Evolutionary conservation across 2,797 vertebrate species (phyloP).

Genomic region (Amphiprion clarkii): DNA sequence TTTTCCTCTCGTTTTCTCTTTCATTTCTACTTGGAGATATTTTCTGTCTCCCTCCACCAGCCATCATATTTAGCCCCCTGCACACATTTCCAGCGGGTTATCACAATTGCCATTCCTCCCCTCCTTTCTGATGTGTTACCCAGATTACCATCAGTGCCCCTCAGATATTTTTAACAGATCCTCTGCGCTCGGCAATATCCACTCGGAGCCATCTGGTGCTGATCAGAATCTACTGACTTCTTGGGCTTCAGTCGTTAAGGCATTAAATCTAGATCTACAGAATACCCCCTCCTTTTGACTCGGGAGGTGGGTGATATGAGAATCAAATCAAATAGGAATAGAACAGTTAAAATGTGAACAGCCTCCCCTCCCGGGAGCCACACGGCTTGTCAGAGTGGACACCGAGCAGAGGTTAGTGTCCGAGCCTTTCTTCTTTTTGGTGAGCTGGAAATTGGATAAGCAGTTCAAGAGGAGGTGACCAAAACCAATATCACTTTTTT

Average conservation of each 20-base stretch:
- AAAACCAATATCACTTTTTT: conserved; percentile 17
- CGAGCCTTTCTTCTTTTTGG: conserved; percentile 31
- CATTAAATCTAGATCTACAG: conserved; percentile 89
- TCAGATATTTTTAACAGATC: conserved; percentile 93
- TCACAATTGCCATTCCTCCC: conserved; percentile 90
- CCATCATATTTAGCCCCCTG: conserved; percentile 85
- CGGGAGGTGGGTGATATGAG: conserved; percentile 77
- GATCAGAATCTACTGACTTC: conserved; percentile 92
- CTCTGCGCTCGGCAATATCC: conserved; percentile 88
- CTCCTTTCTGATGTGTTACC: conserved; percentile 90
- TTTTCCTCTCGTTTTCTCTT: conserved; percentile 70
- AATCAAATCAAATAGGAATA: conserved; percentile 75
- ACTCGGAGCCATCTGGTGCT: conserved; percentile 93
- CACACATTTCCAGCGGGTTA: conserved; percentile 91
- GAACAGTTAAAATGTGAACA: conserved; percentile 75
- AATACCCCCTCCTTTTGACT: conserved; percentile 65
- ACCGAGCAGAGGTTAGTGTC: conserved; percentile 49
- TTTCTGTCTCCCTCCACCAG: conserved; percentile 31
- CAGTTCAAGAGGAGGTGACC: conserved; percentile 46
- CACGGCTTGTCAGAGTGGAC: conserved; percentile 64
- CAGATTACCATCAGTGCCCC: conserved; percentile 94
- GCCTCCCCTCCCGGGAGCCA: conserved; percentile 28
- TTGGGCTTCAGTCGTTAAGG: conserved; percentile 88
- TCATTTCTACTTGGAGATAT: conserved; percentile 75
- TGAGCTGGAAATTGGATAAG: conserved; percentile 55